Evolutionary conservation across 92 coral and sea anemone species (phyloP).

Genomic region (Galaxea fascicularis): DNA sequence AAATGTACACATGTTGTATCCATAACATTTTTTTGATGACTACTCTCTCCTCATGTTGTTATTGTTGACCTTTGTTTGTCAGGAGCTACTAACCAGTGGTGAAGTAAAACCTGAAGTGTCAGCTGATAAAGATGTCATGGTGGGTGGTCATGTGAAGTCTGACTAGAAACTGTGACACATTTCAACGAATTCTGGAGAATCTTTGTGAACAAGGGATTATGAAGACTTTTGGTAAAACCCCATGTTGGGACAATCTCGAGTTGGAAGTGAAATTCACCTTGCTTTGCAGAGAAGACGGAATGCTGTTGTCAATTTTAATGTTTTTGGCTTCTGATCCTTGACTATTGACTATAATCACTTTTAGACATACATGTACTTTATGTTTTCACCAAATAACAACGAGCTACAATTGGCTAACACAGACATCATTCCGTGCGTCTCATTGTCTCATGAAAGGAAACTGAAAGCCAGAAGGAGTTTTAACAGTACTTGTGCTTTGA

Average conservation of each 20-base stretch:
- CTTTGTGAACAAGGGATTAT: constrained; percentile 38
- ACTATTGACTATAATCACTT: neutral
- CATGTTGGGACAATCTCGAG: constrained; percentile 62
- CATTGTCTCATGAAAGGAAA: no score
- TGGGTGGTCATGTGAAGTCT: constrained; percentile 39
- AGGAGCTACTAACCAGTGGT: constrained; percentile 26
- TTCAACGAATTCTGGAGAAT: neutral
- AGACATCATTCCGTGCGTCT: no score
- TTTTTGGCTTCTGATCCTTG: neutral
- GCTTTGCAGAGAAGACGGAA: constrained; percentile 28
- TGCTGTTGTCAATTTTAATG: neutral
- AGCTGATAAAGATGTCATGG: constrained; percentile 14
- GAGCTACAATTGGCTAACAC: no score
- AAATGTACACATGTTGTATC: no score
- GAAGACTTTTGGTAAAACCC: constrained; percentile 87
- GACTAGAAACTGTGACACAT: constrained; percentile 4
- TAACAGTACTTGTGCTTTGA: no score
- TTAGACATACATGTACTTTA: no score
- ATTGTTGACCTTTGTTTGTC: no score
- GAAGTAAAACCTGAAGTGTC: constrained; percentile 8
- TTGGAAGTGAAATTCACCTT: constrained; percentile 60
- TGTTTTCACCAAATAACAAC: no score
- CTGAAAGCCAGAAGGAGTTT: no score
- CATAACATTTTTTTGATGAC: no score
- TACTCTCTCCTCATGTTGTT: no score